A percentile compares a stretch with the other conserved stretches of the same genome.
Conservation (phyloP, 2,797 vertebrate genomes). For the Dermochelys coriacea region DNA sequence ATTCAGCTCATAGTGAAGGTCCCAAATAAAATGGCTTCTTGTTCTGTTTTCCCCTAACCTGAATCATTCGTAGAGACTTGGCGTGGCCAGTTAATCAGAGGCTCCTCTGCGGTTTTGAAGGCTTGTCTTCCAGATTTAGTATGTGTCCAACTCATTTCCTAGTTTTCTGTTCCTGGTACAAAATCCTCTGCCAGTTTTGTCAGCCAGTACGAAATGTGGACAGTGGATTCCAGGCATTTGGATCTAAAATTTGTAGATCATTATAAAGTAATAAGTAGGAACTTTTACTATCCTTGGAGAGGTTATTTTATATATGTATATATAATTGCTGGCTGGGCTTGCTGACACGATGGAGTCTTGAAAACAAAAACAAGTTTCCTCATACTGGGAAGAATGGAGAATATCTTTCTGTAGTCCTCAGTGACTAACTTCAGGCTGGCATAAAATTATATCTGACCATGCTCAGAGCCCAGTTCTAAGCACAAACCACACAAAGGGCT, state of each 20-base stretch:
- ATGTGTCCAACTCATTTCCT: slow-evolving; percentile 59
- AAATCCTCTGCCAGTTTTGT: slow-evolving; percentile 62
- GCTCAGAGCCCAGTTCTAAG: neutral
- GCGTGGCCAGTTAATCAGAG: slow-evolving; percentile 60
- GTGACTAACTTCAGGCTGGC: neutral
- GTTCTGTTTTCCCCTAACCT: slow-evolving; percentile 40
- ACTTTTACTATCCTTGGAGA: slow-evolving; percentile 67
- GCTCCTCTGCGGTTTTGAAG: slow-evolving; percentile 46
- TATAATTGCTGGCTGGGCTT: slow-evolving; percentile 52
- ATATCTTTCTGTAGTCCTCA: slow-evolving; percentile 21
- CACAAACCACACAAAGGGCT: slow-evolving; percentile 35
- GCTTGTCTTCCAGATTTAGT: slow-evolving; percentile 55
- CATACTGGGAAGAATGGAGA: slow-evolving; percentile 10
- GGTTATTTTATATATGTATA: neutral
- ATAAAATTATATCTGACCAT: neutral
- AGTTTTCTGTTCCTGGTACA: slow-evolving; percentile 56
- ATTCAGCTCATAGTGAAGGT: neutral
- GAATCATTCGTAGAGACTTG: neutral
- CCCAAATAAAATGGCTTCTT: slow-evolving; percentile 40
- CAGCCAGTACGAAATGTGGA: slow-evolving; percentile 67
- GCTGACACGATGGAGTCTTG: slow-evolving; percentile 31
- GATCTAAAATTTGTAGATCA: slow-evolving; percentile 72
- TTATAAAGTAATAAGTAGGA: slow-evolving; percentile 70
- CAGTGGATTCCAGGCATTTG: neutral
- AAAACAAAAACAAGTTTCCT: slow-evolving; percentile 68